phyloP scores from a whole-genome alignment of 2,113 vertebrate species.

The Uria aalge region DNA sequence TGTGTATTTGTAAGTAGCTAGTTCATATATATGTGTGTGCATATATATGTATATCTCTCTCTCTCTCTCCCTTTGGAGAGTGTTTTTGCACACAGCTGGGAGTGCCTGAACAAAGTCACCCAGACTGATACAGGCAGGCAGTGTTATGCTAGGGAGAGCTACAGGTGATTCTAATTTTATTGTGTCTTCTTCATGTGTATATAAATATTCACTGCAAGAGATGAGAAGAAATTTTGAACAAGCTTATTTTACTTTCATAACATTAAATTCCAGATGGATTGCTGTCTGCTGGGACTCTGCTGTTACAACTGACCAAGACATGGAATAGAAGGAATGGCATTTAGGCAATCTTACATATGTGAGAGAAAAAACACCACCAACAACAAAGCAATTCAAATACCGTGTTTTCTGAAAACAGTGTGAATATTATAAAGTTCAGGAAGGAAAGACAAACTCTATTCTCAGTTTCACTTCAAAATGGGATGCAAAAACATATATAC shows the following conservation, averaged over 20 bases:
- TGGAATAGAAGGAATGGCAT: not conserved
- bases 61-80: not conserved
- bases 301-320: not conserved
- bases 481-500: not conserved
- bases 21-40: no score
- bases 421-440: not conserved
- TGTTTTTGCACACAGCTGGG: not conserved
- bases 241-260: not conserved
- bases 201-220: not conserved
- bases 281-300: not conserved
- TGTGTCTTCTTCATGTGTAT: not conserved
- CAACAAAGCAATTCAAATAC: not conserved
- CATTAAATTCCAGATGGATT: not conserved
- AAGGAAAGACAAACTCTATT: not conserved
- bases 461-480: not conserved
- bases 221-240: not conserved
- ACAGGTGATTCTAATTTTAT: not conserved
- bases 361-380: not conserved
- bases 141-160: not conserved
- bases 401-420: not conserved
- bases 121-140: not conserved
- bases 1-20: not conserved
- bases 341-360: not conserved
- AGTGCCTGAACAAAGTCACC: not conserved
- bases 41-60: not conserved